These are phyloP conservation scores for Pteria penguin DNA, from an alignment of 2,888 invertebrate genomes.

Conservation along the genomic window DNA sequence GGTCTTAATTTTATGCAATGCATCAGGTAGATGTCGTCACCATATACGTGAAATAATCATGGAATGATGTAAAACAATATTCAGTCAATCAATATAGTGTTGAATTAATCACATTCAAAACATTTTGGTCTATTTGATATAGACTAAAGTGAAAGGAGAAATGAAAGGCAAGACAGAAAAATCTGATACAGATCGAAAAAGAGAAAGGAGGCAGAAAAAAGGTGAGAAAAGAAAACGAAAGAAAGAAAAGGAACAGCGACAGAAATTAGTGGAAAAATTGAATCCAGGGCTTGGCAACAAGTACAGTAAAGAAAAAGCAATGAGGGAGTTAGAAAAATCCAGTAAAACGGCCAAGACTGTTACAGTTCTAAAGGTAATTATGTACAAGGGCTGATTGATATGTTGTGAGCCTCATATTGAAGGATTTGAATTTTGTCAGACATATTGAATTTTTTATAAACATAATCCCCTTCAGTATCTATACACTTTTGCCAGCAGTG, in stretches of 20 bases:
- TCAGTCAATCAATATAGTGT: too few species aligned
- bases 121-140: conserved; percentile 5
- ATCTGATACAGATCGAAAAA: conserved; percentile 91
- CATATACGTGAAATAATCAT: too few species aligned
- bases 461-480: too few species aligned
- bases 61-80: too few species aligned
- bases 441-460: too few species aligned
- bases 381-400: too few species aligned
- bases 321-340: conserved; percentile 85
- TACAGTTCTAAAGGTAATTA: conserved; percentile 83
- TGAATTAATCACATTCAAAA: too few species aligned
- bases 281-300: conserved; percentile 83
- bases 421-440: too few species aligned
- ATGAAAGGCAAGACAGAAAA: conserved; percentile 88
- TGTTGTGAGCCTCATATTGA: too few species aligned
- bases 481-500: too few species aligned
- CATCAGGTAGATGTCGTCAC: too few species aligned
- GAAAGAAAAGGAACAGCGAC: conserved; percentile 88
- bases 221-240: conserved; percentile 83
- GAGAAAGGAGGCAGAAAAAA: conserved; percentile 86
- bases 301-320: conserved; percentile 83
- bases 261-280: conserved; percentile 79
- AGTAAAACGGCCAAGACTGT: conserved; percentile 65
- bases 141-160: conserved; percentile 80
- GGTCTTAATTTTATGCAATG: too few species aligned